Conservation (phyloP, 2,113 vertebrate species). For the Tamias sibiricus region DNA sequence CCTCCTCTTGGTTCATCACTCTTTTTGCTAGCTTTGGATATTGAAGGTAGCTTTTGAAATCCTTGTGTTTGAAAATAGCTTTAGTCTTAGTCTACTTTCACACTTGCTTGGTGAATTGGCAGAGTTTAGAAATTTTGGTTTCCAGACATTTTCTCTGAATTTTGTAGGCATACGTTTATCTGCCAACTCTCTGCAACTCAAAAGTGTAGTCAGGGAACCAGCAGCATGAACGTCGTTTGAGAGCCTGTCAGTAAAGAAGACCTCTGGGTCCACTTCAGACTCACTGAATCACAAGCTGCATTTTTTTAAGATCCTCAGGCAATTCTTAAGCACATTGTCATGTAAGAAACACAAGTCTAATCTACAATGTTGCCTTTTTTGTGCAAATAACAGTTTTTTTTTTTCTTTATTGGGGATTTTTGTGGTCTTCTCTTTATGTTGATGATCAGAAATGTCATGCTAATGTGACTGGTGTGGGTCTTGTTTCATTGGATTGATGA, state of each 20-base stretch:
- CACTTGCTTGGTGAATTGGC: not conserved
- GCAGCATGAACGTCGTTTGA: not conserved
- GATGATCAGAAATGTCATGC: not conserved
- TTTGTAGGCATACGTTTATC: not conserved
- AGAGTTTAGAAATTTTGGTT: not conserved
- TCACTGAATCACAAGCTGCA: not conserved
- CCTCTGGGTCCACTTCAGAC: not conserved
- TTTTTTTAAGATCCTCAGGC: not conserved
- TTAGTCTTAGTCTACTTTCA: not conserved
- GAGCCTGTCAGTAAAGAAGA: not conserved
- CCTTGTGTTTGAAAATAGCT: not conserved
- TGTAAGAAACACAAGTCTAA: not conserved
- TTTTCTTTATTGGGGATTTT: not conserved
- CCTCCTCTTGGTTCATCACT: not conserved
- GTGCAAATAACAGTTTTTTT: not conserved
- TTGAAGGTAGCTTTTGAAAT: not conserved
- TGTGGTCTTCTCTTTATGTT: not conserved
- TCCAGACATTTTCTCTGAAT: not conserved
- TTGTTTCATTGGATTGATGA: constrained; percentile 49
- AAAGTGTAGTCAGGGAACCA: not conserved
- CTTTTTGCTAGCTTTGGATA: not conserved
- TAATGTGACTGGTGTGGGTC: constrained; percentile 32
- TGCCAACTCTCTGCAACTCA: not conserved
- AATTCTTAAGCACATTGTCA: not conserved
- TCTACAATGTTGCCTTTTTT: not conserved